Conservation (phyloP, 2,113 vertebrate species). For the Serinus canaria region DNA sequence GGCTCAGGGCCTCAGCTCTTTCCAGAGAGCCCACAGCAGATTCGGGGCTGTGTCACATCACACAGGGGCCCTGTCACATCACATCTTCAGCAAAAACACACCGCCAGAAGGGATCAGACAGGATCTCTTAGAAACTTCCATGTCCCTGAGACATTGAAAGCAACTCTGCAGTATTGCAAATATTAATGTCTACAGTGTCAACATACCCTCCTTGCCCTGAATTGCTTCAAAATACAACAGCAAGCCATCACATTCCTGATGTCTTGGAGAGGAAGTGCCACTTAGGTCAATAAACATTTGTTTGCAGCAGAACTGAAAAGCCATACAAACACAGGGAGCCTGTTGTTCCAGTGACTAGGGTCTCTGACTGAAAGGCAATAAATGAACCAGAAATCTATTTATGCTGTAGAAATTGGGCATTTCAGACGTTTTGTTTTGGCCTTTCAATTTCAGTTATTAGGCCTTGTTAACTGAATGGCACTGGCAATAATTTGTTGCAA, state of each 20-base stretch:
- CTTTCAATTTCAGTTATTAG: background rate
- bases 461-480: background rate
- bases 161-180: background rate
- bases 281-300: background rate
- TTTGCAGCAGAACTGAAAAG: background rate
- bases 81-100: fast-evolving
- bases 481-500: fast-evolving
- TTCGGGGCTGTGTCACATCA: too few relatives aligned
- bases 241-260: background rate
- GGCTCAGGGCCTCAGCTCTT: fast-evolving
- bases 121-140: background rate
- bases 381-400: background rate
- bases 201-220: background rate
- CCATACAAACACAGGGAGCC: background rate
- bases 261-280: background rate
- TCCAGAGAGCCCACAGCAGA: background rate
- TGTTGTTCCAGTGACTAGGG: background rate
- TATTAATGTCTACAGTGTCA: background rate
- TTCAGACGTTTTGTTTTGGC: background rate
- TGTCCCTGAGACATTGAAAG: background rate
- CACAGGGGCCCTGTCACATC: background rate
- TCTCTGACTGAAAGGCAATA: background rate
- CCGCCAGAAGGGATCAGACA: background rate
- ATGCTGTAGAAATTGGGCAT: background rate
- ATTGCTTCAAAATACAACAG: background rate